Conservation (phyloP, 2,113 vertebrate genomes). For the Castor canadensis region DNA sequence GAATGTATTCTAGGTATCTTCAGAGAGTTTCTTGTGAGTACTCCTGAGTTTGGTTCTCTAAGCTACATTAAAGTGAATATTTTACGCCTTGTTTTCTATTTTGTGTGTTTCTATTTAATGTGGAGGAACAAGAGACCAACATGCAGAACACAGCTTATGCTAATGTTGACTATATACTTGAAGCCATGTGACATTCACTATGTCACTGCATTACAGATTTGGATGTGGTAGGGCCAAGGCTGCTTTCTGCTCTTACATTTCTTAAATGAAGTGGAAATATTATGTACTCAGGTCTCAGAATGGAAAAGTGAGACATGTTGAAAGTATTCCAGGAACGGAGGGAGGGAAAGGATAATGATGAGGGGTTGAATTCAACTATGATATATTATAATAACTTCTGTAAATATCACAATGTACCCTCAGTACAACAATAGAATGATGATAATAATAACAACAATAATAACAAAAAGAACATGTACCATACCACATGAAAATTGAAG, state of each 20-base stretch:
- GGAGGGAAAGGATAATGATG: too few relatives aligned
- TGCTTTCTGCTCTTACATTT: neutral
- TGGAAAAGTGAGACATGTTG: too few relatives aligned
- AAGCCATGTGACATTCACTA: neutral
- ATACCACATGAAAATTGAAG: neutral
- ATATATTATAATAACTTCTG: too few relatives aligned
- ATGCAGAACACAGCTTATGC: fast-evolving
- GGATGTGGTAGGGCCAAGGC: fast-evolving
- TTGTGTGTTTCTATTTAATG: neutral
- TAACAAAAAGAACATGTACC: neutral
- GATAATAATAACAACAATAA: too few relatives aligned
- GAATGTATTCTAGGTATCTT: neutral
- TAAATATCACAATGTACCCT: too few relatives aligned
- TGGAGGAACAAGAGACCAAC: neutral
- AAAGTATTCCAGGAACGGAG: too few relatives aligned
- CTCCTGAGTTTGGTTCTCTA: neutral
- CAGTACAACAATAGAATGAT: too few relatives aligned
- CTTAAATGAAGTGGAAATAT: neutral
- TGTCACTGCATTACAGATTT: fast-evolving
- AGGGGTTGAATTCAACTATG: too few relatives aligned
- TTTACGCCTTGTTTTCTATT: neutral
- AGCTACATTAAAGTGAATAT: fast-evolving
- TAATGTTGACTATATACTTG: neutral
- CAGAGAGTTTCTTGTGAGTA: neutral
- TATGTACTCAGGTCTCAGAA: too few relatives aligned